phyloP scores from a whole-genome alignment of 2,113 vertebrate species.

The Sigmodon hispidus region DNA sequence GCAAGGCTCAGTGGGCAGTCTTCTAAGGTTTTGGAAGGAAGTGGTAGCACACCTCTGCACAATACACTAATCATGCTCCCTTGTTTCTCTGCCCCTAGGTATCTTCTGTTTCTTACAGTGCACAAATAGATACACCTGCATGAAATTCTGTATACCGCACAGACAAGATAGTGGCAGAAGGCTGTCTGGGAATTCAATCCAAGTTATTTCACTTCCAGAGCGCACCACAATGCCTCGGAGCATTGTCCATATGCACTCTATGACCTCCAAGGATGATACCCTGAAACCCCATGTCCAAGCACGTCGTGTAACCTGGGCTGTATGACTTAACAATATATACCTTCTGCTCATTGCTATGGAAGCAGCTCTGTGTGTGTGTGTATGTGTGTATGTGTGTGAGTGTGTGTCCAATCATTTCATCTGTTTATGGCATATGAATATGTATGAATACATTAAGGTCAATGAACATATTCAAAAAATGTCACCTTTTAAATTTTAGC shows the following conservation, averaged over 20 bases:
- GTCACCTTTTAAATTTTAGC: neutral
- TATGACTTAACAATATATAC: neutral
- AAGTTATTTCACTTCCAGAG: neutral
- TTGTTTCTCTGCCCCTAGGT: slow-evolving; percentile 50
- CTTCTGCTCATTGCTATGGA: neutral
- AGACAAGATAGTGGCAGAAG: rapidly evolving
- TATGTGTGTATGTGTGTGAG: neutral
- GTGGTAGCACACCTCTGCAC: neutral
- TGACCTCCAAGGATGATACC: rapidly evolving
- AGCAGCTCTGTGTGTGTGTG: too few species aligned
- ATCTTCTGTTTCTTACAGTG: slow-evolving; percentile 22
- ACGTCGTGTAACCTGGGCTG: slow-evolving; percentile 49
- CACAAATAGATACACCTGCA: neutral
- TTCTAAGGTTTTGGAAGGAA: neutral
- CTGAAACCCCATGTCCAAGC: rapidly evolving
- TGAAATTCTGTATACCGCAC: rapidly evolving
- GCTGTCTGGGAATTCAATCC: rapidly evolving
- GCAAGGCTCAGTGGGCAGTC: neutral
- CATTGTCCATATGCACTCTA: neutral
- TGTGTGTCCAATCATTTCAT: neutral
- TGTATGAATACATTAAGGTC: neutral
- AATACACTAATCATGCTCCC: neutral
- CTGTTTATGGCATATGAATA: neutral
- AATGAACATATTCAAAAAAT: neutral
- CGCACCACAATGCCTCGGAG: neutral